These are phyloP conservation scores for Speoplatyrhinus poulsoni DNA, from an alignment of 2,113 vertebrate species.

Conservation along the genomic window DNA sequence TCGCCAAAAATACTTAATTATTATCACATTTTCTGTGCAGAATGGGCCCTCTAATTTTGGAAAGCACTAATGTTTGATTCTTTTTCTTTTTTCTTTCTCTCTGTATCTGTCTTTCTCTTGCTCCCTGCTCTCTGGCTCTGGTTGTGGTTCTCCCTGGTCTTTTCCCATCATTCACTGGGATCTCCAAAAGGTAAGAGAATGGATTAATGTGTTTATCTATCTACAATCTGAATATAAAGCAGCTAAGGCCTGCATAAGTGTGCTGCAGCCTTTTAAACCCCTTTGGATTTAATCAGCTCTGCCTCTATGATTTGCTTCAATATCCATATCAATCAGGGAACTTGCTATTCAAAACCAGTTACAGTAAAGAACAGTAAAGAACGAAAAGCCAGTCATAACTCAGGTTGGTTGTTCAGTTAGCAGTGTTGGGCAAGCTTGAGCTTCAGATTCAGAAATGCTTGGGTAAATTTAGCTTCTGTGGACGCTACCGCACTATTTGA, in stretches of 20 bases:
- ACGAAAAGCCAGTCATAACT: no score
- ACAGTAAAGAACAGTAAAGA: no score
- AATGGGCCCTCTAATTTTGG: not conserved
- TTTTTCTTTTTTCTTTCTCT: not conserved
- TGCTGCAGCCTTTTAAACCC: not conserved
- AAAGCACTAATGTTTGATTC: conserved; percentile 22
- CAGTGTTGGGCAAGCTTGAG: no score
- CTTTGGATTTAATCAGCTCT: no score
- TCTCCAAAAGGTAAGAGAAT: conserved; percentile 3
- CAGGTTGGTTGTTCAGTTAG: no score
- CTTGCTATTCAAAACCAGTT: no score
- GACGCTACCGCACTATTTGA: no score
- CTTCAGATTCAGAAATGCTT: no score
- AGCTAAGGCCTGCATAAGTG: not conserved
- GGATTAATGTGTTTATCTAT: conserved; percentile 2
- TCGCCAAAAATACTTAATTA: conserved; percentile 6
- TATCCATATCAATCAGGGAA: not conserved
- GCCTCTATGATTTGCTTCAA: not conserved
- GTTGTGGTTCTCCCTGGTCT: not conserved
- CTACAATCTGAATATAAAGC: not conserved
- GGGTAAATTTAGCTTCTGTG: no score
- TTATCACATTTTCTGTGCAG: not conserved
- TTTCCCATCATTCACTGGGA: not conserved
- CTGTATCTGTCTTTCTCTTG: not conserved
- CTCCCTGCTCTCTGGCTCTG: not conserved